A percentile compares a stretch with the other conserved stretches of the same genome.
Evolutionary conservation across 1,140 invertebrate species (phyloP).

Genomic region (Drosophila watanabei): DNA sequence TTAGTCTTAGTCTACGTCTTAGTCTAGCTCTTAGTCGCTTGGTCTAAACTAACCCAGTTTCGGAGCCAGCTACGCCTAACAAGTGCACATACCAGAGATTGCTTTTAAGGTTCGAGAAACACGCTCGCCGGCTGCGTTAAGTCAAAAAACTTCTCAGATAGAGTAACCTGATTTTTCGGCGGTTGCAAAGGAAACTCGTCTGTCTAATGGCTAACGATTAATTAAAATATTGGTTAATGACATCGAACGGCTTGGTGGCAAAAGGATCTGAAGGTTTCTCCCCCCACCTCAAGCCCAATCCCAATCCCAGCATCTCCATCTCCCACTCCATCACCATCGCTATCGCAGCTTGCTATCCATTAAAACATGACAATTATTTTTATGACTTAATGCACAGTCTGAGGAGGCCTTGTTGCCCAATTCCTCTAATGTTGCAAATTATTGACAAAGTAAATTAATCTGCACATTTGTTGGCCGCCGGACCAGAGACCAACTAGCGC

Average conservation of each 20-base stretch:
- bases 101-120: conserved; percentile 39
- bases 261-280: conserved; percentile 45
- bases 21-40: not conserved
- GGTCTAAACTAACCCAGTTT: conserved; percentile 67
- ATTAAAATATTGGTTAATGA: conserved; percentile 78
- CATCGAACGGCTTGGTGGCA: conserved; percentile 56
- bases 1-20: not conserved
- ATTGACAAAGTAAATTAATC: conserved; percentile 64
- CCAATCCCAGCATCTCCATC: not conserved
- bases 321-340: not conserved
- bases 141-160: conserved; percentile 50
- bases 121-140: conserved; percentile 39
- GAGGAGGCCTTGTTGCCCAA: conserved; percentile 45
- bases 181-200: conserved; percentile 49
- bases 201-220: conserved; percentile 71
- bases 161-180: conserved; percentile 57
- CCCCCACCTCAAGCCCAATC: not conserved
- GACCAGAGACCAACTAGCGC: conserved; percentile 42
- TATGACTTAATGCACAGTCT: conserved; percentile 48
- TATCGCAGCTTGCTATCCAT: conserved; percentile 22
- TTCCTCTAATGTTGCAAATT: conserved; percentile 53
- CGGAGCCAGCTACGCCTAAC: conserved; percentile 61
- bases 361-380: conserved; percentile 52
- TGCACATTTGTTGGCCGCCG: conserved; percentile 46
- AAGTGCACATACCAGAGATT: conserved; percentile 59